phyloP scores from a whole-genome alignment of 35 echinoderm and acorn worm species.

The Apostichopus californicus region DNA sequence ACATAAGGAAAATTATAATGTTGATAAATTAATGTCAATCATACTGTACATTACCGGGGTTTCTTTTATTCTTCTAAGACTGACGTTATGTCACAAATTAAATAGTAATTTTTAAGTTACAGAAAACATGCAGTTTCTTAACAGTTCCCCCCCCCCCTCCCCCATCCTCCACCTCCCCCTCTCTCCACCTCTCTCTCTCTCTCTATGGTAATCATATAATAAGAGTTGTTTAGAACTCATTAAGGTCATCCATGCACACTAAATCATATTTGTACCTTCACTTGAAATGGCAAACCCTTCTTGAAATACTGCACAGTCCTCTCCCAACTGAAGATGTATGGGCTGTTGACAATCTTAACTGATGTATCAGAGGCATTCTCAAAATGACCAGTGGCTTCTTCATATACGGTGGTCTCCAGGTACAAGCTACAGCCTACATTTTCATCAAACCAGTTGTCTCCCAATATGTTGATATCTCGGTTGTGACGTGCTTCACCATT shows the following conservation, averaged over 20 bases:
- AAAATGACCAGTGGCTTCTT: slow-evolving; percentile 58
- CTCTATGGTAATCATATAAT: no score
- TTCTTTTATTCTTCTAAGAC: no score
- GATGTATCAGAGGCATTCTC: slow-evolving; percentile 44
- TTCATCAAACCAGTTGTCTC: slow-evolving; percentile 36
- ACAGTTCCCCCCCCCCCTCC: no score
- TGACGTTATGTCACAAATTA: no score
- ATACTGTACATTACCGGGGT: no score
- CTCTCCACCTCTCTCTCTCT: no score
- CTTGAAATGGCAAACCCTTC: slow-evolving; percentile 60
- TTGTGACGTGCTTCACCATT: neutral
- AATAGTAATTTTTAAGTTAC: no score
- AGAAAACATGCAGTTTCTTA: no score
- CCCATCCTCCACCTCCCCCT: no score
- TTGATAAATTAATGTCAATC: no score
- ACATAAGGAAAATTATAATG: no score
- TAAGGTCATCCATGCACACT: neutral
- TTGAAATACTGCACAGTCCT: slow-evolving; percentile 67
- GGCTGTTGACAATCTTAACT: slow-evolving; percentile 55
- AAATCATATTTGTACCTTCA: slow-evolving; percentile 39
- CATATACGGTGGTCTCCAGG: slow-evolving; percentile 50
- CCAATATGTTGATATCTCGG: slow-evolving; percentile 27
- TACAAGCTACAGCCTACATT: slow-evolving; percentile 47
- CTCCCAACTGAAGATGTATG: slow-evolving; percentile 56
- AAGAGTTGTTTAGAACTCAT: no score